phyloP scores from a whole-genome alignment of 2,113 vertebrate genomes.

The Eublepharis macularius region DNA sequence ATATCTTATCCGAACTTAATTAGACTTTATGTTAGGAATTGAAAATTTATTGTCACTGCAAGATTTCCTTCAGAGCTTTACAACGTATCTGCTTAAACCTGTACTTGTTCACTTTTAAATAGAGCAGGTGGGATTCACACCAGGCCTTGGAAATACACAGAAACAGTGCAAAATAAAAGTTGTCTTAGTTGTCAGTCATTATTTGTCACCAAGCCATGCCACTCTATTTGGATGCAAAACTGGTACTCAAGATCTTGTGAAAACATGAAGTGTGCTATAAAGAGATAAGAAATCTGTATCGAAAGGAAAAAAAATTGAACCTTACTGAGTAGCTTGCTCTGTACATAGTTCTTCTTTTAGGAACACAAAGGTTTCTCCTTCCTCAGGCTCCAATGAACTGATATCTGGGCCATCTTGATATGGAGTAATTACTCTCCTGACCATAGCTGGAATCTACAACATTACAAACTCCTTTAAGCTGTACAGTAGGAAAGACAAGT shows the following conservation, averaged over 20 bases:
- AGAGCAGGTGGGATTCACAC: neutral
- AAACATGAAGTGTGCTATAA: neutral
- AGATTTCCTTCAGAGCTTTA: neutral
- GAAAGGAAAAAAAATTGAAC: neutral
- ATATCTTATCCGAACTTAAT: neutral
- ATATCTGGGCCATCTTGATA: conserved; percentile 90
- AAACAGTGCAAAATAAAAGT: neutral
- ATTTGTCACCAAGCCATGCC: neutral
- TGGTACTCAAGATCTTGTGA: neutral
- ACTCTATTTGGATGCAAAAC: neutral
- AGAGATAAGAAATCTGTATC: neutral
- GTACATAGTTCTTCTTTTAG: conserved; percentile 73
- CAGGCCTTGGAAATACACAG: neutral
- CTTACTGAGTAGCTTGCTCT: conserved; percentile 77
- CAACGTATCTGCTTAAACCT: neutral
- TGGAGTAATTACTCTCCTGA: conserved; percentile 90
- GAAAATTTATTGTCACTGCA: neutral
- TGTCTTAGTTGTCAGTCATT: neutral
- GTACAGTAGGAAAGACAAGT: neutral
- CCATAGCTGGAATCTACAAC: conserved; percentile 92
- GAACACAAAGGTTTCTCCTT: conserved; percentile 77
- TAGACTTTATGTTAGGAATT: neutral
- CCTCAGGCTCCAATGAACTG: conserved; percentile 82
- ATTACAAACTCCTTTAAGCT: conserved; percentile 39
- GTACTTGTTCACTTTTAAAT: neutral